Base-by-base conservation (phyloP, 2,113 vertebrate genomes). In the Anguilla rostrata region DNA sequence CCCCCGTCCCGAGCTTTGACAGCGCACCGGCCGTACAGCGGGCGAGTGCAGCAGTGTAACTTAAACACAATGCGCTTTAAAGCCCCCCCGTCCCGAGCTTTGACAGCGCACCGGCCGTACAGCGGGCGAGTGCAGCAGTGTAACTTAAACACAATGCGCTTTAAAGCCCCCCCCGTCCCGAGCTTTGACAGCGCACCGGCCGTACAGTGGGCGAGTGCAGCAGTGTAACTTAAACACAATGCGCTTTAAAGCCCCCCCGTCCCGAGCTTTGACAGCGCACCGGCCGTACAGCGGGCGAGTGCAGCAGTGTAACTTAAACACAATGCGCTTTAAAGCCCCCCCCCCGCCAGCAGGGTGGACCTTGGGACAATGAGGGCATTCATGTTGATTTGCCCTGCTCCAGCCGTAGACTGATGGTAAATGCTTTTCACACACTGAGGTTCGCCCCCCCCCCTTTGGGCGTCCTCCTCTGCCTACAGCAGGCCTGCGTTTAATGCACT, bases 321-420 rank as follows among this genome's bases (percentile, higher is more conserved):
- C 78, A 86, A 41, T 86, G 49, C 78, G 60, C 49, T 82, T 40
- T 43, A 63, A 57, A 56, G 79, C 14, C 39, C 40, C 2, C 7
- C 43, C 84, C 15, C 63, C 79, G 34, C 2, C 82, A 41, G 22
- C 43, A 12, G 87, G 79, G 78, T 40, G 60, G 87, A 83, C 81
- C 84, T 34, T 78, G 15, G 56, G 20, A 88, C 84, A 88, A 86
- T 86, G 84, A 83, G 84, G 18, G 84, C 81, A 88, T 88, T 88
- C 87, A 88, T 88, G 66, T 39, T 46, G 39, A 83, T 86, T 85
- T 39, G 84, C 84, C 41, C 66, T 53, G 71, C 81, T 86, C 81
- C 84, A 83, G 87, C 87, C 80, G 85, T 83, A 86, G 66, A 79
- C 81, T 20, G 79, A 83, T 60, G 41, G 71, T 81, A 79, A 83